Base-by-base conservation (phyloP, 2,797 vertebrate genomes). In the Micromesistius poutassou region DNA sequence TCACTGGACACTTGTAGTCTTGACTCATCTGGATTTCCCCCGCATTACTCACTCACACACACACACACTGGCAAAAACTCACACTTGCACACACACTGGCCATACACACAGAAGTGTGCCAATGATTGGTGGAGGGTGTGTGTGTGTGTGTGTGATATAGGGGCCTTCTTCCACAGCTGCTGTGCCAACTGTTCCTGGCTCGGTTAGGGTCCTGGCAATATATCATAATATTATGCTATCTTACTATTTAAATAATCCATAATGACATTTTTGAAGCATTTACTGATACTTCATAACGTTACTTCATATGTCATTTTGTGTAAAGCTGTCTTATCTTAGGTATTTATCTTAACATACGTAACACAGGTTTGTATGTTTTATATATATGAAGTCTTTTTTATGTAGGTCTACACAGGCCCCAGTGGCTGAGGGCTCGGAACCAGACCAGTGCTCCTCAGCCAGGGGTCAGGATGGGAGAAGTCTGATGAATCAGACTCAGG, bases 1-100 rank as follows among this genome's bases (percentile, higher is more conserved):
- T 87, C 88, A 91, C 86, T 82, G 87, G 88, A 93, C 91, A 89
- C 88, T 90, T 89, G 88, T 85, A 78, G 84, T 91, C 93, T 90
- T 94, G 93, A 93, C 91, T 94, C 93, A 93, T 93, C 88, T 93
- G 92, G 92, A 94, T 94, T 94, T 93, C 92, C 93, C 89, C 92
- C 84, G 84, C 92, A 91, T 94, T 94, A 94, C 91, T 94, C 93
- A 94, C 90, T 88, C 89, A 84, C 87, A 90, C 85, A 83, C 93
- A 93, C 90, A 68, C 62, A 68, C 62, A 68, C 62, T 22, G 4
- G 6, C 55, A 25, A 6, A 25, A 6, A 25, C 55, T 9, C 55
- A 62, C n/a, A 55, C 46, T 14, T 19, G 14, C 46, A 55, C 46
- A 55, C 46, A 55, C 46, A 55, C 46, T 42, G 38, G 38, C 40